A percentile compares a stretch with the other conserved stretches of the same genome.
phyloP scores from a whole-genome alignment of 2,113 vertebrate species.

The Apus apus region DNA sequence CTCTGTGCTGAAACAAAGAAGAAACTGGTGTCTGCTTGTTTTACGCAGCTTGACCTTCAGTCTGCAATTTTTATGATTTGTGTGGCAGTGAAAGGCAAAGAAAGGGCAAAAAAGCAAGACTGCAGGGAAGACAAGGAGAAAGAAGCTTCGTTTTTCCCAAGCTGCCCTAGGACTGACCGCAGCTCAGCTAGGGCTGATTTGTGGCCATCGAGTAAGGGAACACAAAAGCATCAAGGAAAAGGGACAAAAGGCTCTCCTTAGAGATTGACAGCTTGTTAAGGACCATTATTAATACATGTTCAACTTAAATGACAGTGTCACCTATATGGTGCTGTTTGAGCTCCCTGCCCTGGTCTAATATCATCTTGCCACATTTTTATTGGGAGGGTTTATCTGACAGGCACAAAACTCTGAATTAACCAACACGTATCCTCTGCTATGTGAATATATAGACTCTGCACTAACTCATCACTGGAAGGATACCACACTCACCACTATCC shows the following conservation, averaged over 20 bases:
- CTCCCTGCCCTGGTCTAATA: neutral
- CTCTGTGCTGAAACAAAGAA: constrained; percentile 70
- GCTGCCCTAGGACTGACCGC: constrained; percentile 44
- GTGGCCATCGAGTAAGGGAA: constrained; percentile 50
- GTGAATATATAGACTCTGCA: neutral
- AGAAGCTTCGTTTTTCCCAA: constrained; percentile 43
- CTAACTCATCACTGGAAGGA: neutral
- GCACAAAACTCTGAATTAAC: neutral
- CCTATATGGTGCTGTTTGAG: constrained; percentile 35
- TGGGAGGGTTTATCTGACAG: neutral
- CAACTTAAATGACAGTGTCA: constrained; percentile 64
- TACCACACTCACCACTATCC: neutral
- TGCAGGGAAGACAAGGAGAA: constrained; percentile 37
- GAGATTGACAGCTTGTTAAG: constrained; percentile 68
- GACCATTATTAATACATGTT: constrained; percentile 61
- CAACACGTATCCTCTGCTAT: neutral
- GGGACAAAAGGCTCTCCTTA: constrained; percentile 57
- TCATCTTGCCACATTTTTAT: constrained; percentile 11
- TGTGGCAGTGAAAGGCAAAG: constrained; percentile 60
- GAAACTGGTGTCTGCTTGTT: constrained; percentile 70
- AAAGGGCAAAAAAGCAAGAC: constrained; percentile 56
- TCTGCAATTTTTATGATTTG: constrained; percentile 74
- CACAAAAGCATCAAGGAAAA: constrained; percentile 57
- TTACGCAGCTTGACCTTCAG: constrained; percentile 73
- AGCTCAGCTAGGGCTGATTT: constrained; percentile 58